Percentiles rank a stretch among this genome's conserved stretches.
Conservation (phyloP, 2,113 vertebrate species). For the Echinops telfairi region DNA sequence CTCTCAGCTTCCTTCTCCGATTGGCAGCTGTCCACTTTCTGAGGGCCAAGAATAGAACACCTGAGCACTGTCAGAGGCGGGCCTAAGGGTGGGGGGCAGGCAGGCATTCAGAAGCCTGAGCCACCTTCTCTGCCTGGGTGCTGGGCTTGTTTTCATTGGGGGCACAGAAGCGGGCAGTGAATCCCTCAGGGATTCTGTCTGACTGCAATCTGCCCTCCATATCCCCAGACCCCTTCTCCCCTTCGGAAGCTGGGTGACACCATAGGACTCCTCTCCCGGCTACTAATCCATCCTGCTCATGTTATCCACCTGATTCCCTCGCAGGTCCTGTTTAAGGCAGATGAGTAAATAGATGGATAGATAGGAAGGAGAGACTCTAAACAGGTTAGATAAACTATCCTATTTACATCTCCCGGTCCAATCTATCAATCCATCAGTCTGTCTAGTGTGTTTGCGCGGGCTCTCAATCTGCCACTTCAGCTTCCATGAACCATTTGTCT, state of each 20-base stretch:
- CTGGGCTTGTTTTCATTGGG: neutral
- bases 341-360: constrained; percentile 81
- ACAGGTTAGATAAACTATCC: constrained; percentile 80
- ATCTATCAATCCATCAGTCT: constrained; percentile 83
- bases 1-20: constrained; percentile 12
- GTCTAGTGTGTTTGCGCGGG: constrained; percentile 71
- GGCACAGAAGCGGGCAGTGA: neutral
- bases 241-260: constrained; percentile 27
- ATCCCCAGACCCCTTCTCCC: neutral
- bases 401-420: constrained; percentile 84
- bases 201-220: neutral
- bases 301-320: constrained; percentile 32
- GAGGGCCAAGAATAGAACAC: neutral
- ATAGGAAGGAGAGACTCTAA: constrained; percentile 80
- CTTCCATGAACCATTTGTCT: constrained; percentile 80
- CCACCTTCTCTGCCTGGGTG: neutral
- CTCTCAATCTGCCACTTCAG: constrained; percentile 82
- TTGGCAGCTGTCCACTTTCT: constrained; percentile 56
- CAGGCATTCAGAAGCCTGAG: accelerated
- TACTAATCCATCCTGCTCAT: constrained; percentile 66
- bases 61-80: constrained; percentile 16
- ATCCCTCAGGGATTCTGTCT: neutral
- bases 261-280: neutral
- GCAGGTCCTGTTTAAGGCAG: constrained; percentile 63
- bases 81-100: neutral